Conservation (phyloP, 2,797 vertebrate genomes). For the Sebastes dallii region DNA sequence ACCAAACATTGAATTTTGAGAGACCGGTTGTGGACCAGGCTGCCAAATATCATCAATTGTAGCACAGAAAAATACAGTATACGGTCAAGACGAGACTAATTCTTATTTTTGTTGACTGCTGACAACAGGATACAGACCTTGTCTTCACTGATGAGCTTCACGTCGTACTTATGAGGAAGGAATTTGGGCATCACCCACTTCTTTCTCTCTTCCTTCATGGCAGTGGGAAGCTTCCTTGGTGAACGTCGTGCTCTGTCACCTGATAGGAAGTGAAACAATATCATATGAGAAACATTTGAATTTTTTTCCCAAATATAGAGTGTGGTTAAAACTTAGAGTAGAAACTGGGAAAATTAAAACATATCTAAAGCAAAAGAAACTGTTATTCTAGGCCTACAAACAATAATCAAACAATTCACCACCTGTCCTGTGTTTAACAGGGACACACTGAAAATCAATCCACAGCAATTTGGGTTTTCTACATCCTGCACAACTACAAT, state of each 20-base stretch:
- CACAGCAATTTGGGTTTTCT: not conserved
- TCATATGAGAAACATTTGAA: not conserved
- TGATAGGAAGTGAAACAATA: constrained; percentile 50
- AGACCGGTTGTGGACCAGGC: not conserved
- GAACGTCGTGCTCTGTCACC: constrained; percentile 95
- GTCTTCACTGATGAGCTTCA: constrained; percentile 94
- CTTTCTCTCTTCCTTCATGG: constrained; percentile 94
- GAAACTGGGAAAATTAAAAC: not conserved
- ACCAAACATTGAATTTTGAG: not conserved
- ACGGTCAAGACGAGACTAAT: not conserved
- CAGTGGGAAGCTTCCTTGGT: constrained; percentile 93
- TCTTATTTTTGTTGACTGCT: not conserved
- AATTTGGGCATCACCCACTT: constrained; percentile 98
- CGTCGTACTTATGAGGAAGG: constrained; percentile 95
- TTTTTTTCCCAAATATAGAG: not conserved
- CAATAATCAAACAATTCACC: not conserved
- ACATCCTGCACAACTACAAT: not conserved
- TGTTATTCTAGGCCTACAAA: not conserved
- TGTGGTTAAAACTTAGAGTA: not conserved
- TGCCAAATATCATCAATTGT: not conserved
- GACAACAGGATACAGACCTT: constrained; percentile 83
- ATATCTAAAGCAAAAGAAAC: not conserved
- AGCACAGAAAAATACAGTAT: not conserved
- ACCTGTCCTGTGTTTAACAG: not conserved
- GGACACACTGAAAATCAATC: not conserved